Conservation (phyloP, 2,113 vertebrate genomes). For the Sander vitreus region DNA sequence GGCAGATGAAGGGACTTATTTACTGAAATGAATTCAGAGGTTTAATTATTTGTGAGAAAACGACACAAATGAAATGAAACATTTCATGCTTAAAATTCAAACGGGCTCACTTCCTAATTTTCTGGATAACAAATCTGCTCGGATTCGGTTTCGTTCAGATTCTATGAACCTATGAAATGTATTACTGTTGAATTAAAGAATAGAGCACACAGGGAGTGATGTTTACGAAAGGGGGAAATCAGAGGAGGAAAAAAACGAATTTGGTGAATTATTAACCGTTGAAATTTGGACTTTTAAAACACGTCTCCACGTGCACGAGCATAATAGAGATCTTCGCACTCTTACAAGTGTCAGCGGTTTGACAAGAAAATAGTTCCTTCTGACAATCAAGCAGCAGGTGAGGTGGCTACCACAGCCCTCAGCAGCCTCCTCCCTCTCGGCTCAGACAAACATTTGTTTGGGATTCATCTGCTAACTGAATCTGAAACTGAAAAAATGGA, state of each 20-base stretch:
- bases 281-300: constrained; percentile 7
- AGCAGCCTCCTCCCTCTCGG: constrained; percentile 1
- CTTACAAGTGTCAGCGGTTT: neutral
- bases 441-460: neutral
- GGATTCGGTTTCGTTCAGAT: constrained; percentile 41
- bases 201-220: neutral
- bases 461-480: neutral
- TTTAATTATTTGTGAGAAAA: constrained; percentile 62
- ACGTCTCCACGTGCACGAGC: neutral
- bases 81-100: constrained; percentile 65
- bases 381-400: constrained; percentile 20
- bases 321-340: neutral
- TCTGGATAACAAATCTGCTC: constrained; percentile 10
- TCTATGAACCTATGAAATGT: constrained; percentile 5
- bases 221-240: neutral
- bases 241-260: neutral
- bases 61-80: constrained; percentile 40
- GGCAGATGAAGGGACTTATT: neutral
- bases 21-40: constrained; percentile 21
- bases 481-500: no score
- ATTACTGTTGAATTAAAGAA: constrained; percentile 25
- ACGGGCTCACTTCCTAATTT: constrained; percentile 37
- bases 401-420: neutral
- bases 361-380: neutral
- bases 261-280: neutral